These are phyloP conservation scores for Macrotrachela quadricornifera DNA, from an alignment of 1,140 invertebrate species.

Conservation along the genomic window DNA sequence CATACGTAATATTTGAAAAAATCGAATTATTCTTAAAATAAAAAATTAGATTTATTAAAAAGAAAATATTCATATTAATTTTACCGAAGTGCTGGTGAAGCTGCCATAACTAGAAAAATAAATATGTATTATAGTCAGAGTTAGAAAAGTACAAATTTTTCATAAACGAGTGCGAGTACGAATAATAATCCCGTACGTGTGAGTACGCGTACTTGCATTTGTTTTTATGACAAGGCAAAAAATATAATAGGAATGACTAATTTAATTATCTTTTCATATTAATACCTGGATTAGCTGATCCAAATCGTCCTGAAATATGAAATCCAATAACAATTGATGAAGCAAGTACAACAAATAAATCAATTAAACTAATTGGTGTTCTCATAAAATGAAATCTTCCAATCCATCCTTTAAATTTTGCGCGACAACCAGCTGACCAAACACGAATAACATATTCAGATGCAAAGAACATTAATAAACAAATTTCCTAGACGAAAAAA, in stretches of 20 bases:
- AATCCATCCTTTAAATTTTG: constrained; percentile 31
- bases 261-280: not conserved
- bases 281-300: not conserved
- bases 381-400: constrained; percentile 31
- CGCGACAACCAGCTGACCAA: constrained; percentile 48
- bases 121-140: too few relatives aligned
- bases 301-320: too few relatives aligned
- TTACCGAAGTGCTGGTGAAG: constrained; percentile 25
- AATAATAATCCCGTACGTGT: too few relatives aligned
- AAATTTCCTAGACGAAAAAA: constrained; percentile 5
- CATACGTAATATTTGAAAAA: constrained; percentile 9
- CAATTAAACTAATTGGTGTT: constrained; percentile 30
- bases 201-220: not conserved
- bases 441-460: constrained; percentile 53
- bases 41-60: not conserved
- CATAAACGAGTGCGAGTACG: too few relatives aligned
- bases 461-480: constrained; percentile 55
- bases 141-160: too few relatives aligned
- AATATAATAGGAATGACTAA: too few relatives aligned
- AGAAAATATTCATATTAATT: not conserved
- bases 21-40: constrained; percentile 4
- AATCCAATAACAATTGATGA: constrained; percentile 28
- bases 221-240: not conserved
- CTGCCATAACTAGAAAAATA: constrained; percentile 32
- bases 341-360: constrained; percentile 35